Conservation (phyloP, 2,888 invertebrate genomes). For the Cerastis leucographa region DNA sequence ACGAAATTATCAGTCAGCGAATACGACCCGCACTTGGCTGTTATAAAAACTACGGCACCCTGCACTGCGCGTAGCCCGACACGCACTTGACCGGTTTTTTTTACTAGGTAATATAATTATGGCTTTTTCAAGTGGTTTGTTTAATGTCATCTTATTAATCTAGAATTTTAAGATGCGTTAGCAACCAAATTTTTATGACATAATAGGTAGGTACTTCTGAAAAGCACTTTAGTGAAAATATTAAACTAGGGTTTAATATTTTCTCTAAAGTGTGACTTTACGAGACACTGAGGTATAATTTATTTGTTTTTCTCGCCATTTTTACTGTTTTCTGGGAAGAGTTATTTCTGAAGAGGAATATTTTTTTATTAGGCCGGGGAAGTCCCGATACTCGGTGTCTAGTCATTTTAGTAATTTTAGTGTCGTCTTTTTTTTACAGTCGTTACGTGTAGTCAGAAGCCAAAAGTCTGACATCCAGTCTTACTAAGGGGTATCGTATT, state of each 20-base stretch:
- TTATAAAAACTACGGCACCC: too few relatives aligned
- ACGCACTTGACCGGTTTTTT: too few relatives aligned
- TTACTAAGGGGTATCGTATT: too few relatives aligned
- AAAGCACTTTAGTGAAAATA: constrained; percentile 5
- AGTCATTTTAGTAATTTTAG: background rate
- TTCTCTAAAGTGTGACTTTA: too few relatives aligned
- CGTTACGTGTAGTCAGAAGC: too few relatives aligned
- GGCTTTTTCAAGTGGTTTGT: background rate
- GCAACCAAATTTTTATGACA: background rate
- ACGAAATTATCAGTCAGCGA: too few relatives aligned
- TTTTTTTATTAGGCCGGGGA: background rate
- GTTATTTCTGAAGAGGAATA: background rate
- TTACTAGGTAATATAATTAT: too few relatives aligned
- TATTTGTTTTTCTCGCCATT: constrained; percentile 18
- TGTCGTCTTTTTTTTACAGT: background rate
- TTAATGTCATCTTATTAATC: background rate
- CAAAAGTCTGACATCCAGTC: too few relatives aligned
- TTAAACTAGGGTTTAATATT: too few relatives aligned
- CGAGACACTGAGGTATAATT: constrained; percentile 17
- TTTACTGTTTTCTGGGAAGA: constrained; percentile 2
- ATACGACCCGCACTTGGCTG: too few relatives aligned
- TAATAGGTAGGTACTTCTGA: constrained; percentile 11
- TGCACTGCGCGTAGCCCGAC: too few relatives aligned
- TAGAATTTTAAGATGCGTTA: background rate
- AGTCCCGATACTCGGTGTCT: background rate